Evolutionary conservation across 2,888 invertebrate genomes (phyloP).

Genomic region (Ctenicera cuprea): DNA sequence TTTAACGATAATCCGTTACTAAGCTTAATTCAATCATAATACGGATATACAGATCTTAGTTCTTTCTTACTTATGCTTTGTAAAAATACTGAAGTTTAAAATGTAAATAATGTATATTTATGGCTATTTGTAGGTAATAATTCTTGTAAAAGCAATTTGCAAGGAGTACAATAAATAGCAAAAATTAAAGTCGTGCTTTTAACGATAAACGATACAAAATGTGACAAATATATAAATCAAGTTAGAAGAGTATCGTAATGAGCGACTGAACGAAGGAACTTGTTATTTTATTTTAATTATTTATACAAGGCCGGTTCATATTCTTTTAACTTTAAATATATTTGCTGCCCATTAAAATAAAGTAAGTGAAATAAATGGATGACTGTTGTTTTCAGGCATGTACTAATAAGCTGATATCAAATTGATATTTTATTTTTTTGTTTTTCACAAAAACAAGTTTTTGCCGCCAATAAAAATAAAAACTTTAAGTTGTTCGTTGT

Average conservation of each 20-base stretch:
- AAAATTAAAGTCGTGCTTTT: constrained; percentile 28
- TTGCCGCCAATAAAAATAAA: constrained; percentile 48
- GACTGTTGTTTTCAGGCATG: constrained; percentile 55
- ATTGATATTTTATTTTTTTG: constrained; percentile 60
- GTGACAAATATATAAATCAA: constrained; percentile 44
- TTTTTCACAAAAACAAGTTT: constrained; percentile 56
- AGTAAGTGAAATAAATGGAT: constrained; percentile 64
- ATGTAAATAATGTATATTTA: constrained; percentile 6
- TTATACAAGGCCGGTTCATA: constrained; percentile 51
- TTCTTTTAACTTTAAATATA: constrained; percentile 59
- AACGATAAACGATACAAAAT: constrained; percentile 33
- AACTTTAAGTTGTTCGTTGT: constrained; percentile 49
- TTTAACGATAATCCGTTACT: too few species aligned
- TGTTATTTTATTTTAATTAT: constrained; percentile 56
- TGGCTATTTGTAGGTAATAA: constrained; percentile 11
- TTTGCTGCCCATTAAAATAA: constrained; percentile 63
- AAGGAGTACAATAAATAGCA: constrained; percentile 28
- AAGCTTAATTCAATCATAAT: too few species aligned
- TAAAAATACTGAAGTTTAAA: neutral
- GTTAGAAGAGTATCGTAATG: constrained; percentile 39
- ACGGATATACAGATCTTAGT: too few species aligned
- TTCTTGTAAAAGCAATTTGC: constrained; percentile 28
- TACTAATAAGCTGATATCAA: constrained; percentile 66
- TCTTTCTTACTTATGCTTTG: neutral
- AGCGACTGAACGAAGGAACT: constrained; percentile 38